These are phyloP conservation scores for Periphyllus acericola DNA, from an alignment of 2,888 invertebrate genomes.

Conservation along the genomic window DNA sequence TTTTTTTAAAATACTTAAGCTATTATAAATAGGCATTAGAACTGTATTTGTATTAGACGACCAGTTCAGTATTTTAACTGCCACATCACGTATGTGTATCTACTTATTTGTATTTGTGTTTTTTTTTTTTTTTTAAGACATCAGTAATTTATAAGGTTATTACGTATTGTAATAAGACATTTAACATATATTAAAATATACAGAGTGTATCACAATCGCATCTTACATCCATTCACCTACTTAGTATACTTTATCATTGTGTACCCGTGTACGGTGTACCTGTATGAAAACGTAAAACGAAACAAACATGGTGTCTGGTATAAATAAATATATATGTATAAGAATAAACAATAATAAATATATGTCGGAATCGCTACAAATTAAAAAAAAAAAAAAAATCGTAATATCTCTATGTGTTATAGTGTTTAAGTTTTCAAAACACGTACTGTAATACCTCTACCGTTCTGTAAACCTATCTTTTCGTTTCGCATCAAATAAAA, in stretches of 20 bases:
- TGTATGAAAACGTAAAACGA: background rate
- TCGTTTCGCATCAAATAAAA: conserved; percentile 28
- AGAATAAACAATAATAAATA: too few species aligned
- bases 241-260: conserved; percentile 20
- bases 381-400: conserved; percentile 4
- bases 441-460: conserved; percentile 19
- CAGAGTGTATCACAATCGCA: background rate
- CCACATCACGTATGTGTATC: background rate
- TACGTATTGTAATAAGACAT: background rate
- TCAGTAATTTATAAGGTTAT: background rate
- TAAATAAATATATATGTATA: too few species aligned
- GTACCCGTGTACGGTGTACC: background rate
- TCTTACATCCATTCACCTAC: background rate
- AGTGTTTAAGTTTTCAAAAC: conserved; percentile 34
- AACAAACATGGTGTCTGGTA: too few species aligned
- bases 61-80: background rate
- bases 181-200: background rate
- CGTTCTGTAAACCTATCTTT: conserved; percentile 13
- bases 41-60: background rate
- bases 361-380: background rate
- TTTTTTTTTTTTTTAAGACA: background rate
- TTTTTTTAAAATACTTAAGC: background rate
- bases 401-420: background rate
- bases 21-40: background rate
- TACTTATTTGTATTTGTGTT: background rate